Percentiles rank a stretch among this genome's conserved stretches.
These are phyloP conservation scores for Selenia dentaria DNA, from an alignment of 2,888 invertebrate genomes.

Conservation along the genomic window DNA sequence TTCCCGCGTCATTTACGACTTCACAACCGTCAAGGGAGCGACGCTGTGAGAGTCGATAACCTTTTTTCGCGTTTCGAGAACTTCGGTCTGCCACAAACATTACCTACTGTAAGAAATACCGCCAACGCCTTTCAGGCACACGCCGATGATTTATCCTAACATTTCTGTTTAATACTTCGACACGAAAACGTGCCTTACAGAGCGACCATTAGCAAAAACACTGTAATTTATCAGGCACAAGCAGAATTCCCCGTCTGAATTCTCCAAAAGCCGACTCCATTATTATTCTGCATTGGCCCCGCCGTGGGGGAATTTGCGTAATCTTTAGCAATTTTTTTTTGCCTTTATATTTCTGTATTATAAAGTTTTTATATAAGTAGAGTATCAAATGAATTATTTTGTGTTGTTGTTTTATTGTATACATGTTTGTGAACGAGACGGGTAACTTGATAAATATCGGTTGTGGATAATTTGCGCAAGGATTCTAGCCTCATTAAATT, in stretches of 20 bases:
- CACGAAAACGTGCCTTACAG: slow-evolving; percentile 50
- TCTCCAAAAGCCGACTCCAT: slow-evolving; percentile 64
- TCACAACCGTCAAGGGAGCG: neutral
- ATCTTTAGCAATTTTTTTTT: slow-evolving; percentile 57
- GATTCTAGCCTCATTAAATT: no score
- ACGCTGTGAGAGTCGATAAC: slow-evolving; percentile 2
- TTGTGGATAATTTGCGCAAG: no score
- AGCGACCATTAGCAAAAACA: slow-evolving; percentile 69
- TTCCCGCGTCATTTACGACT: neutral
- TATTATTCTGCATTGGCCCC: slow-evolving; percentile 69
- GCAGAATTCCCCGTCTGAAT: slow-evolving; percentile 57
- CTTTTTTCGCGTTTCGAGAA: neutral
- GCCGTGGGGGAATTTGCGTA: slow-evolving; percentile 68
- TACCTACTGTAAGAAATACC: neutral
- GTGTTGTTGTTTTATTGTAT: no score
- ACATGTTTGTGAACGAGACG: no score
- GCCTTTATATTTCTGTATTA: slow-evolving; percentile 27
- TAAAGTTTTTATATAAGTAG: no score
- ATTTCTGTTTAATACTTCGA: slow-evolving; percentile 42
- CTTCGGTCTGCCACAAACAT: slow-evolving; percentile 1
- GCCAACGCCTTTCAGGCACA: no score
- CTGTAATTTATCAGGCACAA: slow-evolving; percentile 75
- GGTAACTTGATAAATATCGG: no score
- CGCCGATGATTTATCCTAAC: slow-evolving; percentile 29
- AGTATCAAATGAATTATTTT: no score